Evolutionary conservation across 2,888 invertebrate species (phyloP), one percentile per base, ranked within the genome.

Genomic region (Petrolisthes cinctipes): DNA sequence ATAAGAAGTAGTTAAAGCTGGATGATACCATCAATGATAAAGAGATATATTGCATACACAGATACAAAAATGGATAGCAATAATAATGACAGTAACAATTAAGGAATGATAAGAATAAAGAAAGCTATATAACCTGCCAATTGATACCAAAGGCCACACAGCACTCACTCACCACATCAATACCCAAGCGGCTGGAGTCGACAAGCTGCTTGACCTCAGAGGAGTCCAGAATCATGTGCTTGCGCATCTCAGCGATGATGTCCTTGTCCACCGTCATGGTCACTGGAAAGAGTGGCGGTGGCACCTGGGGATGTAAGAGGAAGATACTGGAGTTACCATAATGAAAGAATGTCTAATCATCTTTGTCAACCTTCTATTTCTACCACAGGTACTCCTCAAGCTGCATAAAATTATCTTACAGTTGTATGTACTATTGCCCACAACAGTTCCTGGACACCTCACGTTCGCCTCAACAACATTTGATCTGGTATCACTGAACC

Each of bases 221-320:
- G 11, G 73, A 56, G 2, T 87, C 87, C 14, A 61, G 66, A n/a
- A 86, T 61, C 80, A 87, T 57, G 5, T 79, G 23, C 51, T 9
- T 61, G 20, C 88, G 85, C 11, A 88, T 82, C 66, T 82, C 71
- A 9, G 66, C 20, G 14, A 88, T 73, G 37, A 37, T 14, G 4
- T 76, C 51, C 61, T 37, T 4, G 20, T 88, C 68, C 0, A 54
- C 68, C 9, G 88, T 85, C 51, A 76, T 66, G 37, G 75, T 57
- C 14, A 88, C 66, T 54, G 88, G 88, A 56, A 88, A 88, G 56
- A 88, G 78, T 4, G 88, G 84, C 11, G 88, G 88, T 9, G 85
- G 81, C 7, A 37, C 37, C 88, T 88, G 88, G n/a, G 20, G 57
- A 56, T 17, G 57, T 11, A n/a, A 17, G 20, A 4, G 56, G 7